These are phyloP conservation scores for Daboia siamensis DNA, from an alignment of 2,113 vertebrate species.

Conservation along the genomic window DNA sequence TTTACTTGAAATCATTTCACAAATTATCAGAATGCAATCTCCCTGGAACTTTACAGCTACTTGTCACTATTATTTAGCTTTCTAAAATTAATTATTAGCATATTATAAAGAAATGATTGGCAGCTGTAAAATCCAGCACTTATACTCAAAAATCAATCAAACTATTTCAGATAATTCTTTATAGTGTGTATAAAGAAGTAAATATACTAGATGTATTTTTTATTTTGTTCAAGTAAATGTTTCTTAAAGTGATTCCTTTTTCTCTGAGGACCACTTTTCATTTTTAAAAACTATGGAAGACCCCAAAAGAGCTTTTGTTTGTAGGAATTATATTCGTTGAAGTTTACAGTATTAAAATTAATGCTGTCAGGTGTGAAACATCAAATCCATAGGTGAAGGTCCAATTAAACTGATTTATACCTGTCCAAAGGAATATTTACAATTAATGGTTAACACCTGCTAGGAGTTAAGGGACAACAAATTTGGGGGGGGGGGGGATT, in stretches of 20 bases:
- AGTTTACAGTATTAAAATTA: neutral
- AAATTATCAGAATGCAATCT: constrained; percentile 6
- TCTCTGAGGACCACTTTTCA: neutral
- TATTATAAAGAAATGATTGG: constrained; percentile 38
- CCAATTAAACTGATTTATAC: neutral
- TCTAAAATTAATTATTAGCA: constrained; percentile 30
- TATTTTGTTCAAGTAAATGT: neutral
- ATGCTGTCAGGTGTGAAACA: neutral
- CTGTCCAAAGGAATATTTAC: neutral
- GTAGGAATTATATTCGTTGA: neutral
- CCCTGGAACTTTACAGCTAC: neutral
- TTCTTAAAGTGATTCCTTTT: neutral
- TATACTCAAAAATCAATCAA: neutral
- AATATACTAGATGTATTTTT: neutral
- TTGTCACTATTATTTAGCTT: constrained; percentile 16
- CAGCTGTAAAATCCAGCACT: neutral
- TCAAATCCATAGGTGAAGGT: neutral
- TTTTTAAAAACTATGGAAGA: neutral
- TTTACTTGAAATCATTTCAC: neutral
- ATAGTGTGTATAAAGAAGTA: neutral
- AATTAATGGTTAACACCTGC: neutral
- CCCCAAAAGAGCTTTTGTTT: neutral
- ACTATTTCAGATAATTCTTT: neutral
- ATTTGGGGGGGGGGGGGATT: neutral
- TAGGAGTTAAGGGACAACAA: neutral